Base-by-base conservation (phyloP, 2,797 vertebrate species). In the Hemitrygon akajei region DNA sequence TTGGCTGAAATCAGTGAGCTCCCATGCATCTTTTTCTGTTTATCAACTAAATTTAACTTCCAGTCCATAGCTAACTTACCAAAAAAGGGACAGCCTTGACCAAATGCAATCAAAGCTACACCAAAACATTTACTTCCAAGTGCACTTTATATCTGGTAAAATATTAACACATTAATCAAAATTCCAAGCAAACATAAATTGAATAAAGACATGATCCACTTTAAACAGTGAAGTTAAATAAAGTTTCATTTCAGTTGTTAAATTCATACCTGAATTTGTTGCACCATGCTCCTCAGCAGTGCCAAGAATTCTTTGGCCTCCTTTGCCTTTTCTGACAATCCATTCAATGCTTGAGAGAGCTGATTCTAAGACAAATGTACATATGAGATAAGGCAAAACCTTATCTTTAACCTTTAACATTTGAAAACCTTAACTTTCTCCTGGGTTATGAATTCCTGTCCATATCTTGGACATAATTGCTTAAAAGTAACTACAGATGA, bases 261-360 rank as follows among this genome's bases (percentile, higher is more conserved):
- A 3, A 66, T 0, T 34, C 0, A 0, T 98, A 99, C 98, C 98
- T 99, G 98, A 96, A 99, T 99, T 95, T 99, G 98, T 95, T 99
- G 98, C 93, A 99, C 98, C 98, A 98, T 99, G 96, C 98, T 99
- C 94, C 98, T 97, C 93, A 99, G 98, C 94, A 99, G 98, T 0
- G 99, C 97, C 95, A 99, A 97, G 95, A 99, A 99, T 95, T 99
- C 99, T 96, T 99, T 99, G 86, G 99, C 99, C 94, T 99, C 99
- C 18, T 98, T 98, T 95, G 99, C 99, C 96, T 98, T 97, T 96
- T 99, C 99, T 5, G 98, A 99, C 94, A 99, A 96, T 47, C 98
- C 98, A 0, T 98, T 99, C 94, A 99, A 97, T 3, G 98, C 98
- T 95, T 99, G 98, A 95, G 98, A 99, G 1, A 99, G 98, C 96